These are phyloP conservation scores for Epizoanthus scotinus DNA, from an alignment of 92 coral and sea anemone genomes.

Conservation along the genomic window DNA sequence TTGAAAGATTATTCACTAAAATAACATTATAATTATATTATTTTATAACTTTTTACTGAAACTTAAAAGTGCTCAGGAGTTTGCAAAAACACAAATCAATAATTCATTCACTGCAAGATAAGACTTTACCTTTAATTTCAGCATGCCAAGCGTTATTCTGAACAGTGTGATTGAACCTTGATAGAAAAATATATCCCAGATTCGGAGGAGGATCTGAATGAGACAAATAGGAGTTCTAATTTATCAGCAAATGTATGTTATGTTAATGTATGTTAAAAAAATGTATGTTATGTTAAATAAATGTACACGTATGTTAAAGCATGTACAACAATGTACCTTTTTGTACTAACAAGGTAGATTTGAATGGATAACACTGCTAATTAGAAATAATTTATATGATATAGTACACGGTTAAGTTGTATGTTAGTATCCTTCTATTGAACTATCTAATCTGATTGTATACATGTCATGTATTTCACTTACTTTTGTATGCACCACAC, in stretches of 20 bases:
- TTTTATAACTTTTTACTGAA: no score
- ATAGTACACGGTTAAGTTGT: no score
- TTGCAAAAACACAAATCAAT: neutral
- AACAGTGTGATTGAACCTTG: constrained; percentile 95
- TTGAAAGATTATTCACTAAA: no score
- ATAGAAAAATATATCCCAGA: constrained; percentile 97
- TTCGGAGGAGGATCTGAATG: constrained; percentile 74
- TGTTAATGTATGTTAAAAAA: no score
- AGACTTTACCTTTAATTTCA: constrained; percentile 79
- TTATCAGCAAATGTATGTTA: neutral
- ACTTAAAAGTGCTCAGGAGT: no score
- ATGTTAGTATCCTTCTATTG: no score
- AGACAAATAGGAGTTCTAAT: neutral
- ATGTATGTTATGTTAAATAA: neutral
- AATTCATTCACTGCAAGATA: neutral
- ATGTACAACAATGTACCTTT: neutral
- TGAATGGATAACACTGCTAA: no score
- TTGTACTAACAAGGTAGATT: neutral
- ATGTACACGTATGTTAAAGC: no score
- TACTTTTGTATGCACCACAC: constrained; percentile 98
- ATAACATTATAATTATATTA: no score
- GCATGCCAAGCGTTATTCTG: constrained; percentile 93
- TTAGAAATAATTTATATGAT: no score
- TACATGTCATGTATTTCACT: neutral
- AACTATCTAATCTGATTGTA: no score